Evolutionary conservation across 2,797 vertebrate genomes (phyloP).

Genomic region (Anguilla megastoma): DNA sequence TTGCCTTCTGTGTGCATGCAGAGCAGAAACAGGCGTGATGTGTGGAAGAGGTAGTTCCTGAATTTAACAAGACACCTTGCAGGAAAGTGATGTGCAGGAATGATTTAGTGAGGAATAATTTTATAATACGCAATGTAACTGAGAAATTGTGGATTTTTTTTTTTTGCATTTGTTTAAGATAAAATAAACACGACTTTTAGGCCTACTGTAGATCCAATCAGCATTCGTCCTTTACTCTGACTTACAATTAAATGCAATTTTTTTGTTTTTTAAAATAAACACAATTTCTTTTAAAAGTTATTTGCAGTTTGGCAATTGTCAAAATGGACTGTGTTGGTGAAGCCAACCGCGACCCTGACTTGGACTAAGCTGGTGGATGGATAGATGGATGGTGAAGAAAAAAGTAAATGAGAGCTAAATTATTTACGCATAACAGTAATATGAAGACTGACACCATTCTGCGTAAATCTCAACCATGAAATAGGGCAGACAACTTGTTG

Average conservation of each 20-base stretch:
- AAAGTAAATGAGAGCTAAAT: background rate
- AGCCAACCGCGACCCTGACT: too few species aligned
- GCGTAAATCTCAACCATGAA: background rate
- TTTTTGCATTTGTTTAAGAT: background rate
- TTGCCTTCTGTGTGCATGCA: conserved; percentile 14
- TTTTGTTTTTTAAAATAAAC: too few species aligned
- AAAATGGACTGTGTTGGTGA: too few species aligned
- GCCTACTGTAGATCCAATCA: background rate
- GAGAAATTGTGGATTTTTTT: background rate
- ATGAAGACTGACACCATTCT: background rate
- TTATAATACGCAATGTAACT: background rate
- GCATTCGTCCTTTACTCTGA: too few species aligned
- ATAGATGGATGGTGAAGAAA: too few species aligned
- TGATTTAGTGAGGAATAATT: background rate
- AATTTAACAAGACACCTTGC: background rate
- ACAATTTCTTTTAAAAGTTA: background rate
- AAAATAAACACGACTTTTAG: background rate
- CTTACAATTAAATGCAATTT: too few species aligned
- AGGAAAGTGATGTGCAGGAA: background rate
- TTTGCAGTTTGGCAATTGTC: too few species aligned
- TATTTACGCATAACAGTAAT: background rate
- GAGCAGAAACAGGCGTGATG: conserved; percentile 7
- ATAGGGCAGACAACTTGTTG: background rate
- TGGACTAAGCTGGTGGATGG: too few species aligned
- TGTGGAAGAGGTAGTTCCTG: background rate